Conservation (phyloP, 2,113 vertebrate species). For the Calonectris borealis region DNA sequence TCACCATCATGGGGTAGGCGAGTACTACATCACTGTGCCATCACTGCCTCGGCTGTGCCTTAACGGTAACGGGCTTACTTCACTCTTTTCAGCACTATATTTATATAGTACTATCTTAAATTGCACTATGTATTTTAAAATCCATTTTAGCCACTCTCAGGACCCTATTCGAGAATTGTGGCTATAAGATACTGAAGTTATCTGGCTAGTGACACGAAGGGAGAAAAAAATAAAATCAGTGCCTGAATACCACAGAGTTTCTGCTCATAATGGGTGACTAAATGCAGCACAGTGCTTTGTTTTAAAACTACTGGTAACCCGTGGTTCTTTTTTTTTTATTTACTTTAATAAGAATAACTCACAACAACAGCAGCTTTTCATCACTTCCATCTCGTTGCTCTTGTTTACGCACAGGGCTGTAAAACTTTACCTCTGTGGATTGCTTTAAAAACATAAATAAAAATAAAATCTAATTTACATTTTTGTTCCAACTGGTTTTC, state of each 20-base stretch:
- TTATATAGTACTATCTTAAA: neutral
- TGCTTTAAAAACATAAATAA: constrained; percentile 73
- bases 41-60: neutral
- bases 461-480: constrained; percentile 81
- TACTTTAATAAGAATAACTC: constrained; percentile 66
- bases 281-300: neutral
- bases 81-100: neutral
- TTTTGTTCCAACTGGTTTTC: constrained; percentile 78
- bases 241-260: neutral
- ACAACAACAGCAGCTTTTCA: constrained; percentile 31
- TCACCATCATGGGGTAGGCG: accelerated
- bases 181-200: neutral
- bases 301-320: constrained; percentile 34
- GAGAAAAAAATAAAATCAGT: neutral
- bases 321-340: constrained; percentile 10
- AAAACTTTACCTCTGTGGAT: constrained; percentile 70
- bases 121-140: neutral
- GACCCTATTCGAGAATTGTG: neutral
- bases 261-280: neutral
- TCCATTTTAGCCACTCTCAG: neutral
- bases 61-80: neutral
- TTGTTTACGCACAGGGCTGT: constrained; percentile 71
- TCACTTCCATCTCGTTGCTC: constrained; percentile 58
- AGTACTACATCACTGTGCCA: neutral
- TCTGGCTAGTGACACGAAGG: neutral